Conservation (phyloP, 2,888 invertebrate species). For the Meta bourneti region DNA sequence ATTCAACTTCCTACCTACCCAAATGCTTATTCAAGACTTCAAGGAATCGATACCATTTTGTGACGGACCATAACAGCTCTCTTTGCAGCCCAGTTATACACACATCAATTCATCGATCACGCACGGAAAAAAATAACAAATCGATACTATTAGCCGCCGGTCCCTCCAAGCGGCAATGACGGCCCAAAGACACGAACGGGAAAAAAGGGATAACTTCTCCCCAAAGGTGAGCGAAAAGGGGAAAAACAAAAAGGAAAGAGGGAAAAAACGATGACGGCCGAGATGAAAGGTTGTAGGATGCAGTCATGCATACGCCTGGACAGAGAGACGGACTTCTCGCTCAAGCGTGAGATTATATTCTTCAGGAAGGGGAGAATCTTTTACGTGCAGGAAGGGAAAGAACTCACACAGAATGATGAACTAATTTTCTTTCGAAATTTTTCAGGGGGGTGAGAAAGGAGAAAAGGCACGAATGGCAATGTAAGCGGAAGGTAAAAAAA, state of each 20-base stretch:
- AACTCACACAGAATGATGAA: constrained; percentile 30
- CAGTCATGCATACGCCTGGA: constrained; percentile 45
- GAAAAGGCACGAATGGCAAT: constrained; percentile 14
- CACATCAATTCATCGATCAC: neutral
- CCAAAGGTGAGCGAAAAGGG: neutral
- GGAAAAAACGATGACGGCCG: constrained; percentile 22
- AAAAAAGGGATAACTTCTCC: neutral
- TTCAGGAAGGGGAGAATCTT: neutral
- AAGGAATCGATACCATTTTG: too few species aligned
- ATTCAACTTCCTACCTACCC: too few species aligned
- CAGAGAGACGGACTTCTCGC: constrained; percentile 30
- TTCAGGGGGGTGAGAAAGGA: neutral
- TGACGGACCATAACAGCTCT: neutral
- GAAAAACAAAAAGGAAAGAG: neutral
- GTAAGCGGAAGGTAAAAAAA: constrained; percentile 14
- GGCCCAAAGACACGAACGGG: neutral
- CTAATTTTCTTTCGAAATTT: constrained; percentile 49
- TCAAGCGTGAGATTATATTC: constrained; percentile 53
- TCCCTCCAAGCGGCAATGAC: neutral
- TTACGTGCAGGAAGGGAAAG: neutral
- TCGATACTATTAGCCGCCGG: neutral
- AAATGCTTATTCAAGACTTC: too few species aligned
- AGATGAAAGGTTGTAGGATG: constrained; percentile 43
- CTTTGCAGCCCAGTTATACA: neutral
- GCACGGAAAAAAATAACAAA: neutral